A percentile compares a stretch with the other conserved stretches of the same genome.
Evolutionary conservation across 2,113 vertebrate genomes (phyloP).

Genomic region (Furnarius figulus): DNA sequence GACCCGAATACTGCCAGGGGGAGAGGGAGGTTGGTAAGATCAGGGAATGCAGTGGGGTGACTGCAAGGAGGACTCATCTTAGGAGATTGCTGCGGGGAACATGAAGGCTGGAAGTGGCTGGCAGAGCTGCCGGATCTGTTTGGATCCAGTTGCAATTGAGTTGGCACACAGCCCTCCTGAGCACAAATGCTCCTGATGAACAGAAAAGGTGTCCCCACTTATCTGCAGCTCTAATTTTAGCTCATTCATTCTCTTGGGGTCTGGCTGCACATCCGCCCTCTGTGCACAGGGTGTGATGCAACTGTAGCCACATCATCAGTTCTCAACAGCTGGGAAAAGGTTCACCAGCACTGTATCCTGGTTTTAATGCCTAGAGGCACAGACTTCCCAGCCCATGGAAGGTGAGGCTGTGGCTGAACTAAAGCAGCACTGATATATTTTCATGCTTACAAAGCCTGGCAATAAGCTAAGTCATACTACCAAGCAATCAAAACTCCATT

Average conservation of each 20-base stretch:
- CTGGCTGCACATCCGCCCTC: not conserved
- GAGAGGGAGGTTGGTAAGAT: not conserved
- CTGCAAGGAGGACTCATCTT: not conserved
- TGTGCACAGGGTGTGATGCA: not conserved
- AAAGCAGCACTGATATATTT: not conserved
- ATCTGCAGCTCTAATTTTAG: conserved; percentile 35
- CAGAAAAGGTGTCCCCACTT: conserved; percentile 11
- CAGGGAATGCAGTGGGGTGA: not conserved
- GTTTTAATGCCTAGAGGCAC: not conserved
- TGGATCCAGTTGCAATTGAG: not conserved
- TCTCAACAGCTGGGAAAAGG: not conserved
- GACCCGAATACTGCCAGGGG: not conserved
- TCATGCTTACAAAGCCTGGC: not conserved
- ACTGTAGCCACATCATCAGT: not conserved
- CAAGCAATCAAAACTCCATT: not conserved
- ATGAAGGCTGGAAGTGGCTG: not conserved
- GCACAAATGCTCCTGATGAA: conserved; percentile 5
- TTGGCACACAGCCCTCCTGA: not conserved
- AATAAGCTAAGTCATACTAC: not conserved
- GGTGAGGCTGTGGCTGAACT: not conserved
- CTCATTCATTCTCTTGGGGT: not conserved
- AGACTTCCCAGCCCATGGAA: not conserved
- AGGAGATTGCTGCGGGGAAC: not conserved
- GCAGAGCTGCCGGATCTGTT: not conserved
- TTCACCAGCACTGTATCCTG: not conserved